These are phyloP conservation scores for Geotrypetes seraphini DNA, from an alignment of 2,797 vertebrate genomes.

Conservation along the genomic window DNA sequence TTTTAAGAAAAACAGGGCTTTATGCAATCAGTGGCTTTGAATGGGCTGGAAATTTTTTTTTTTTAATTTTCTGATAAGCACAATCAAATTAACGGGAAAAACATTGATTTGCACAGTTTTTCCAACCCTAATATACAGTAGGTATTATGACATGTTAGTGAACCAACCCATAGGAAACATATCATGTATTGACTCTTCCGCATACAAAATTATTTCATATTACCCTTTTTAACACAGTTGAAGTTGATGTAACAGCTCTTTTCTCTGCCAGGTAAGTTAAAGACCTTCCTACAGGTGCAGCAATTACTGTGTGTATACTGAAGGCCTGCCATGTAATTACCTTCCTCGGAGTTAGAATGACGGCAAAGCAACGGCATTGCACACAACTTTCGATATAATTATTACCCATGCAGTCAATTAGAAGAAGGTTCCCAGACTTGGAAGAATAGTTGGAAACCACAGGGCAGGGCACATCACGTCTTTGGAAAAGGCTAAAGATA, in stretches of 20 bases:
- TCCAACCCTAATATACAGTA: too few relatives aligned
- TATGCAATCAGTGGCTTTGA: too few relatives aligned
- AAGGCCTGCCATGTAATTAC: slow-evolving; percentile 20
- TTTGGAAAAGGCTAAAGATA: slow-evolving; percentile 30
- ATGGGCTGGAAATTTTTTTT: too few relatives aligned
- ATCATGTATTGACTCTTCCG: too few relatives aligned
- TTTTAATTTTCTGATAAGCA: too few relatives aligned
- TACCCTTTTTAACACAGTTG: too few relatives aligned
- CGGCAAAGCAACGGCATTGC: background rate
- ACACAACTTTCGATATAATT: slow-evolving; percentile 4
- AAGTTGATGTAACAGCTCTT: slow-evolving; percentile 5
- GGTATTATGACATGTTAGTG: too few relatives aligned
- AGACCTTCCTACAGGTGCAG: slow-evolving; percentile 22
- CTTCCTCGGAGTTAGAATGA: slow-evolving; percentile 39
- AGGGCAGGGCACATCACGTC: slow-evolving; percentile 19
- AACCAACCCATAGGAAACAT: too few relatives aligned
- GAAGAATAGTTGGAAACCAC: slow-evolving; percentile 12
- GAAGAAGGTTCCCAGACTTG: slow-evolving; percentile 36
- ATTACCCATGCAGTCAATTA: slow-evolving; percentile 21
- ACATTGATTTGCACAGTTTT: too few relatives aligned
- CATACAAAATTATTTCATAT: too few relatives aligned
- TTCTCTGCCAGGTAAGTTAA: slow-evolving; percentile 33
- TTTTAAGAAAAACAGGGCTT: too few relatives aligned
- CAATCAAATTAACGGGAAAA: too few relatives aligned
- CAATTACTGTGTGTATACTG: slow-evolving; percentile 12